Conservation (phyloP, 2,113 vertebrate genomes). For the Cercopithecus mona region DNA sequence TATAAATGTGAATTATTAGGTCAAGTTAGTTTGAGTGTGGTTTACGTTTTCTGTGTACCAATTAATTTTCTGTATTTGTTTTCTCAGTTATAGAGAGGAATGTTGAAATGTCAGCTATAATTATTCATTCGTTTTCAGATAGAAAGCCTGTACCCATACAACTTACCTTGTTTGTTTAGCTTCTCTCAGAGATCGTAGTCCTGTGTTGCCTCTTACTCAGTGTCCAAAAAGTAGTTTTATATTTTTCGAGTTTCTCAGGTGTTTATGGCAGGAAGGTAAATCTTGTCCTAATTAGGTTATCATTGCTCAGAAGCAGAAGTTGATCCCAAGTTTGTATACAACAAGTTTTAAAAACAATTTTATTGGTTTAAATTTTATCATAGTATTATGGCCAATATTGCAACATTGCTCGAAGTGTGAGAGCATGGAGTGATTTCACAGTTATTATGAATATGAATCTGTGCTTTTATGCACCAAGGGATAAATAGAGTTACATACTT, state of each 20-base stretch:
- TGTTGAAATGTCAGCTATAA: not conserved
- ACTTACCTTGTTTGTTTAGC: not conserved
- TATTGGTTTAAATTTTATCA: conserved; percentile 1
- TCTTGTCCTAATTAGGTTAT: not conserved
- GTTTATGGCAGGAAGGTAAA: conserved; percentile 4
- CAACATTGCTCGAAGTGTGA: not conserved
- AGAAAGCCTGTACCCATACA: not conserved
- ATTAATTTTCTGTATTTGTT: not conserved
- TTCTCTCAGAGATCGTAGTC: not conserved
- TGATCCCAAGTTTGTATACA: not conserved
- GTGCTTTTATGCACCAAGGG: not conserved
- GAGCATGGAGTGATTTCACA: not conserved
- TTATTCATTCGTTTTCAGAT: not conserved
- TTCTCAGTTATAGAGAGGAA: not conserved
- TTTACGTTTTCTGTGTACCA: not conserved
- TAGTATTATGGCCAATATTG: not conserved
- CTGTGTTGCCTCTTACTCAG: not conserved
- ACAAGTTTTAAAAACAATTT: not conserved
- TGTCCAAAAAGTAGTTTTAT: not conserved
- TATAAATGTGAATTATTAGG: not conserved
- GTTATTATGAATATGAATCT: not conserved
- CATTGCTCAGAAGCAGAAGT: not conserved
- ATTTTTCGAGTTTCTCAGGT: not conserved
- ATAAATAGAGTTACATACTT: not conserved
- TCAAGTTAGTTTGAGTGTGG: not conserved